A percentile compares a stretch with the other conserved stretches of the same genome.
Evolutionary conservation across 2,888 invertebrate genomes (phyloP).

Genomic region (Nomada hirtipes): DNA sequence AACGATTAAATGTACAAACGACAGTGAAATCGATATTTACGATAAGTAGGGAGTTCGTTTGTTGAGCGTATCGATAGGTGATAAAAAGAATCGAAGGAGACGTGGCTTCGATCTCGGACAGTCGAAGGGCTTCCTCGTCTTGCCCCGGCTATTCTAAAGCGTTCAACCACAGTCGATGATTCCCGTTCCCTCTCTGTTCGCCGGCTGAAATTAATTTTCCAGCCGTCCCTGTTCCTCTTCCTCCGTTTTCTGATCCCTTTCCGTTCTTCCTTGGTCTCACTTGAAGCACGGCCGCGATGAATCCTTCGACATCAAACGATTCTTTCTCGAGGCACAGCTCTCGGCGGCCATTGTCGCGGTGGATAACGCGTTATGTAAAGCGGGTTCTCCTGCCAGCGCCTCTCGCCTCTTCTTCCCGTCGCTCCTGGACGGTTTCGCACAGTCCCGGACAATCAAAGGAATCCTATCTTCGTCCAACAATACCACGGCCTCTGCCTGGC

Average conservation of each 20-base stretch:
- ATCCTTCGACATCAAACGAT: conserved; percentile 74
- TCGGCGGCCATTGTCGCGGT: conserved; percentile 71
- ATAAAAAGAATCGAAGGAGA: conserved; percentile 22
- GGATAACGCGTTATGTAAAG: conserved; percentile 78
- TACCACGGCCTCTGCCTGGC: conserved; percentile 67
- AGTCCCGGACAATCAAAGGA: conserved; percentile 77
- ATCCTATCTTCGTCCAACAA: conserved; percentile 78
- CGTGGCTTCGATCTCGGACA: conserved; percentile 57
- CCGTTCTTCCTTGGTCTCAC: conserved; percentile 40
- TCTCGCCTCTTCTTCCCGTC: conserved; percentile 54
- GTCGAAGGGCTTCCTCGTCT: conserved; percentile 58
- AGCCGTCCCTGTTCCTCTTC: conserved; percentile 48
- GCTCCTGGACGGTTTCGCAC: conserved; percentile 70
- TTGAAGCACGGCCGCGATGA: conserved; percentile 64
- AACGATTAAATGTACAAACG: neutral
- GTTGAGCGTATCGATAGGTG: neutral
- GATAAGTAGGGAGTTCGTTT: neutral
- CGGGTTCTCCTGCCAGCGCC: conserved; percentile 61
- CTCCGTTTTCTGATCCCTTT: conserved; percentile 36
- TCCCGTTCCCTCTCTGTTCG: conserved; percentile 57
- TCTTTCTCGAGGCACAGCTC: conserved; percentile 70
- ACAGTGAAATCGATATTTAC: neutral
- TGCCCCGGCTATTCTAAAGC: conserved; percentile 57
- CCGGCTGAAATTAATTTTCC: conserved; percentile 72
- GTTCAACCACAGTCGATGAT: conserved; percentile 62